These are phyloP conservation scores for Leptopilina boulardi DNA, from an alignment of 1,140 invertebrate species.

Conservation along the genomic window DNA sequence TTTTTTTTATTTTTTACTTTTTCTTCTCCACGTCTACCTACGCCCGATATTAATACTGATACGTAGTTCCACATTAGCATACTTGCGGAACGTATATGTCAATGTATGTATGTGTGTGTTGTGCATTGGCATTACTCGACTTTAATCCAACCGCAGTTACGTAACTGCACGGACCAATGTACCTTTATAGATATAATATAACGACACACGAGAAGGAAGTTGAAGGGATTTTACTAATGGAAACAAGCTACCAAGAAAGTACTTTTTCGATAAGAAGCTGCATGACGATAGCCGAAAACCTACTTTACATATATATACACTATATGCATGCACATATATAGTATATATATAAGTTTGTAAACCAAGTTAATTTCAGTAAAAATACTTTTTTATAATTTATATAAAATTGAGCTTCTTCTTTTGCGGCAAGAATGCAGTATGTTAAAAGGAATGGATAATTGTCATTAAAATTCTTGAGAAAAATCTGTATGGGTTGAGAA, in stretches of 20 bases:
- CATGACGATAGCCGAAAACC: neutral
- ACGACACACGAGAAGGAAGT: conserved; percentile 35
- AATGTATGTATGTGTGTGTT: too few species aligned
- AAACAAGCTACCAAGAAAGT: conserved; percentile 8
- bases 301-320: too few species aligned
- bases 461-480: too few species aligned
- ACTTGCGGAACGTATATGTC: conserved; percentile 46
- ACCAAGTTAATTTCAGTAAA: too few species aligned
- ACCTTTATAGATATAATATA: conserved; percentile 36
- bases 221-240: conserved; percentile 34
- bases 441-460: too few species aligned
- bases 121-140: conserved; percentile 21
- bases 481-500: too few species aligned
- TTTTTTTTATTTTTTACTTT: conserved; percentile 18
- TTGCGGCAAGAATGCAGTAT: too few species aligned
- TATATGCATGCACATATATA: too few species aligned
- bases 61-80: conserved; percentile 60
- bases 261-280: neutral
- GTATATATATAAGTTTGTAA: too few species aligned
- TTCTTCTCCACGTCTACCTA: conserved; percentile 40
- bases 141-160: conserved; percentile 38
- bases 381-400: too few species aligned
- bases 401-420: too few species aligned
- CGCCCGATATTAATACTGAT: conserved; percentile 64
- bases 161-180: conserved; percentile 42